Evolutionary conservation across 2,888 invertebrate species (phyloP).

Genomic region (Plebejus argus): DNA sequence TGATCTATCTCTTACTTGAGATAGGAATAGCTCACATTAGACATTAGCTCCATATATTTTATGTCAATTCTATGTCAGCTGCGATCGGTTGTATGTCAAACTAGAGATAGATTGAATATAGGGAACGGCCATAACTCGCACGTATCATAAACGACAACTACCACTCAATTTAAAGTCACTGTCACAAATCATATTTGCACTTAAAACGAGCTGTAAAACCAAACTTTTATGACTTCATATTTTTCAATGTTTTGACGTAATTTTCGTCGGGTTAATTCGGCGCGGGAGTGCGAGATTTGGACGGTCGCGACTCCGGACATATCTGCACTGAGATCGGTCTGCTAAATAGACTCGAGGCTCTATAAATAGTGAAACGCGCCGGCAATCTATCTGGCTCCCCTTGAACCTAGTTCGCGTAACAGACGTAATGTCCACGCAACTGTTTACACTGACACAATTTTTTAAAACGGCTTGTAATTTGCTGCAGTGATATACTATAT

Average conservation of each 20-base stretch:
- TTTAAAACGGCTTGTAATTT: constrained; percentile 67
- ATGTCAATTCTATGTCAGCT: too few species aligned
- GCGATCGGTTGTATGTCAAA: too few species aligned
- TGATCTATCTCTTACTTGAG: too few species aligned
- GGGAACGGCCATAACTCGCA: too few species aligned
- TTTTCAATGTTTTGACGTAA: constrained; percentile 2
- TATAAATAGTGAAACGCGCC: constrained; percentile 79
- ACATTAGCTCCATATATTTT: too few species aligned
- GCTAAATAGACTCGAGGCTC: constrained; percentile 72
- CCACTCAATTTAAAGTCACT: not conserved
- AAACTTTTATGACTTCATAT: not conserved
- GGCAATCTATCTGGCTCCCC: constrained; percentile 75
- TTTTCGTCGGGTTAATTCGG: constrained; percentile 47
- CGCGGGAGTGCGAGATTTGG: constrained; percentile 59
- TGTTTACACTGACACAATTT: constrained; percentile 76
- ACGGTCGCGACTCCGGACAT: constrained; percentile 75
- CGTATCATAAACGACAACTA: not conserved
- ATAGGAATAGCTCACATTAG: too few species aligned
- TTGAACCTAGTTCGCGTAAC: constrained; percentile 74
- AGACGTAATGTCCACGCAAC: constrained; percentile 70
- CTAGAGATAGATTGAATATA: too few species aligned
- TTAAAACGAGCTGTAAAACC: not conserved
- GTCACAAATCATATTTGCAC: not conserved
- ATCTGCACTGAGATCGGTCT: constrained; percentile 75
- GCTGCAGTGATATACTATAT: constrained; percentile 1